Evolutionary conservation across 53 echinoderm and acorn worm genomes (phyloP), one percentile per base, ranked within the genome.

Genomic region (Pentamera pediparva): DNA sequence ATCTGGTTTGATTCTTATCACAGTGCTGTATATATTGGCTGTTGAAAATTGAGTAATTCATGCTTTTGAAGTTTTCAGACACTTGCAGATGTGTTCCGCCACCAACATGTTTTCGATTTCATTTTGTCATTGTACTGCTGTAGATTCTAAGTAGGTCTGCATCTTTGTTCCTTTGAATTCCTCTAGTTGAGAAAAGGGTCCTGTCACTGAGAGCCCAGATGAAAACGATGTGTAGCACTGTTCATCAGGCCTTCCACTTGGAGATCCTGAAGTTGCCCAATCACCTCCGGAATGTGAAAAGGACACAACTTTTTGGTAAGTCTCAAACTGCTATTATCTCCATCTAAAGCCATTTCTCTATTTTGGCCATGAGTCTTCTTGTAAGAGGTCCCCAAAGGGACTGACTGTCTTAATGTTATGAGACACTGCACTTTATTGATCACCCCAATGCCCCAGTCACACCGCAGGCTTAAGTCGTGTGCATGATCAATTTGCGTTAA

Each of bases 241-340:
- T 92, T 56, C 75, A 80, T 11, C 38, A 35, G 5, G 61, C 76
- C 18, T 67, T 70, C 72, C 79, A 49, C n/a, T 56, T 92, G 61
- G 79, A 83, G 39, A 29, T 82, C 4, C 54, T 89, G 29, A 92
- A 79, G 56, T 70, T 92, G 35, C 77, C 89, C 4, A 85, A 79
- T 65, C 79, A 81, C 36, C 76, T 82, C 26, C 75, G 75, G 49
- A 79, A 86, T 26, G 89, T 92, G 92, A 86, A 80, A 36, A 70
- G 32, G 49, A 35, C 59, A 0, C 82, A 92, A 50, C 83, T 86
- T 48, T 82, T 86, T 79, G 87, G 92, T 92, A 59, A 70, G 88
- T 45, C 19, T 39, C 2, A 20, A 41, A 43, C 21, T 57, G 8
- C 58, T 13, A 11, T 10, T 19, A 57, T 15, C 9, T 21, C 12